Evolutionary conservation across 2,797 vertebrate species (phyloP).

Genomic region (Betta splendens): DNA sequence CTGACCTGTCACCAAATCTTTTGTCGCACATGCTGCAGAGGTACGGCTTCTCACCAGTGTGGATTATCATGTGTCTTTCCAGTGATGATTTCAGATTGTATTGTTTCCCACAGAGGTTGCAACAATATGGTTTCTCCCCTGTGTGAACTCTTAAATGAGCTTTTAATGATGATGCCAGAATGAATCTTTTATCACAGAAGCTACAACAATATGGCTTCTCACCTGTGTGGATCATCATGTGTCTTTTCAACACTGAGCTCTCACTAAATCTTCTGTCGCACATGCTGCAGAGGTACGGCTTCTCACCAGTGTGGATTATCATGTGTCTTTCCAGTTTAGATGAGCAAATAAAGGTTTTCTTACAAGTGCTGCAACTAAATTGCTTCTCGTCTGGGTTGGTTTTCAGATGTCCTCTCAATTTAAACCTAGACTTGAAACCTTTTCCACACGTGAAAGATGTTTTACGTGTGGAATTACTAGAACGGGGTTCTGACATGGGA

Average conservation of each 20-base stretch:
- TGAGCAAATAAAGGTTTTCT: background rate
- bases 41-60: background rate
- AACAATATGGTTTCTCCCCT: background rate
- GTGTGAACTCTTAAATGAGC: background rate
- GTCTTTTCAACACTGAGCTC: too few relatives aligned
- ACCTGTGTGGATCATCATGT: background rate
- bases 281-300: background rate
- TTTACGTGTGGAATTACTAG: background rate
- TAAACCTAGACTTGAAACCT: background rate
- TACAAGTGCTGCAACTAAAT: background rate
- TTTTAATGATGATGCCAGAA: background rate
- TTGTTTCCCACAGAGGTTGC: background rate
- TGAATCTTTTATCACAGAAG: background rate
- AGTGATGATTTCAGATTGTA: background rate
- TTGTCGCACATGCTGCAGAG: conserved; percentile 9
- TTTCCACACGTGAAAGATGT: background rate
- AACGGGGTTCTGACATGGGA: background rate
- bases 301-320: background rate
- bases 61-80: background rate
- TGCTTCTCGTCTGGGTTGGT: background rate
- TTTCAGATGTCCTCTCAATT: background rate
- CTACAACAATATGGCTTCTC: background rate
- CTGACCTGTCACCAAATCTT: background rate
- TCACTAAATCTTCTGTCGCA: too few relatives aligned
- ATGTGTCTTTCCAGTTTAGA: background rate